Base-by-base conservation (phyloP, 2,113 vertebrate genomes). In the Cyprinodon brontotheroides region DNA sequence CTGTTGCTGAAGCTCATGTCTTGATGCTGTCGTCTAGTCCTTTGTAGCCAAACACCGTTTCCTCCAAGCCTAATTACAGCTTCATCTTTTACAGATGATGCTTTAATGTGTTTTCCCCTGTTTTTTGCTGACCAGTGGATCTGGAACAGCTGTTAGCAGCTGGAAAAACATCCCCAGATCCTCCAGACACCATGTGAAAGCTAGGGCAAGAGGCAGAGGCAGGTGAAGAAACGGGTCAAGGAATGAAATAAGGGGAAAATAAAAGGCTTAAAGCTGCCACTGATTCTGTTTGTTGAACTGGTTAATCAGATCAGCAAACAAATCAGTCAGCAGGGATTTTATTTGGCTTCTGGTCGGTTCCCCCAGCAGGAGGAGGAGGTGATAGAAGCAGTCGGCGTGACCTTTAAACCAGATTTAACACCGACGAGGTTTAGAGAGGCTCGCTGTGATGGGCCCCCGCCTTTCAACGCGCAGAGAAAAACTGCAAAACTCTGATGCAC, bases 81-180 rank as follows among this genome's bases (percentile, higher is more conserved):
- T 29, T 2, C 1, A 10, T 7, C 22, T 1, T 47, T 48, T 20
- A 57, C 9, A 17, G 22, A 36, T 61, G 39, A n/a, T 22, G 20
- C 20, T 47, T 63, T 63, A 22, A 11, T 36, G 3, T 60, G 6
- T 4, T 62, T 40, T 62, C 22, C 39, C 14, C 1, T 36, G 62
- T 39, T 1, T 1, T 17, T 65, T 36, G 29, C 36, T 14, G 14
- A 29, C 1, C 29, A 29, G 29, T 29, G 29, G 29, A 29, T 29
- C 70, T 43, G 20, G 15, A 36, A 53, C 65, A 79, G 57, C 59
- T 72, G 65, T 65, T 40, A 47, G 75, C 48, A 70, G 36, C 61
- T 38, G 75, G 41, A 40, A 0, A 47, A n/a, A 40, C 67, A 9
- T 29, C 59, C 45, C 4, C 17, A 45, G 5, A 70, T 9, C 7